Percentiles rank a stretch among this genome's conserved stretches.
Evolutionary conservation across 2,888 invertebrate species (phyloP).

Genomic region (Nephrotoma guestfalica): DNA sequence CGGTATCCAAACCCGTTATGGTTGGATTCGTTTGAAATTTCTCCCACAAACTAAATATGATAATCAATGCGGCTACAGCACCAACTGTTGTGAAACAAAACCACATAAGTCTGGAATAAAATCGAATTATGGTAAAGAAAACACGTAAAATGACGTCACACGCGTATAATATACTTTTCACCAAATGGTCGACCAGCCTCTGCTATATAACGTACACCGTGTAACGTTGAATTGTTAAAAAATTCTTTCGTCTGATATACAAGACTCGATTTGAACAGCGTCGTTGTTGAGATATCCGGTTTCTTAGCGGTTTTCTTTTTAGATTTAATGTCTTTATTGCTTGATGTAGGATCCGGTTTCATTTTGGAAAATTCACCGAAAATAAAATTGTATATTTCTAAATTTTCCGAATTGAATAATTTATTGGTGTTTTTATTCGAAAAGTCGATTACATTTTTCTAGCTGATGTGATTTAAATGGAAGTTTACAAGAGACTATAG

Average conservation of each 20-base stretch:
- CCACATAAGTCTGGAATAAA: constrained; percentile 54
- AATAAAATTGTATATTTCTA: background rate
- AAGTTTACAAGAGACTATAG: background rate
- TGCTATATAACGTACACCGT: constrained; percentile 65
- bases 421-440: background rate
- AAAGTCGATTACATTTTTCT: background rate
- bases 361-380: background rate
- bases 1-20: constrained; percentile 64
- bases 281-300: constrained; percentile 6
- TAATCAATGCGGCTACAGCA: constrained; percentile 53
- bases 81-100: constrained; percentile 57
- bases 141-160: background rate
- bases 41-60: constrained; percentile 64
- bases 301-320: background rate
- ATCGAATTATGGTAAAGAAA: background rate
- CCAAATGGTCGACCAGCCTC: constrained; percentile 58
- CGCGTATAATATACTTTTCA: constrained; percentile 46
- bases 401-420: background rate
- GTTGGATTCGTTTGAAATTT: constrained; percentile 76
- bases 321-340: background rate
- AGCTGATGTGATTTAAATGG: background rate
- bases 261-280: constrained; percentile 42
- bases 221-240: constrained; percentile 60
- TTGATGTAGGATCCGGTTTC: background rate
- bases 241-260: constrained; percentile 57